A percentile compares a stretch with the other conserved stretches of the same genome.
phyloP scores from a whole-genome alignment of 2,797 vertebrate species.

The Rachycentron canadum region DNA sequence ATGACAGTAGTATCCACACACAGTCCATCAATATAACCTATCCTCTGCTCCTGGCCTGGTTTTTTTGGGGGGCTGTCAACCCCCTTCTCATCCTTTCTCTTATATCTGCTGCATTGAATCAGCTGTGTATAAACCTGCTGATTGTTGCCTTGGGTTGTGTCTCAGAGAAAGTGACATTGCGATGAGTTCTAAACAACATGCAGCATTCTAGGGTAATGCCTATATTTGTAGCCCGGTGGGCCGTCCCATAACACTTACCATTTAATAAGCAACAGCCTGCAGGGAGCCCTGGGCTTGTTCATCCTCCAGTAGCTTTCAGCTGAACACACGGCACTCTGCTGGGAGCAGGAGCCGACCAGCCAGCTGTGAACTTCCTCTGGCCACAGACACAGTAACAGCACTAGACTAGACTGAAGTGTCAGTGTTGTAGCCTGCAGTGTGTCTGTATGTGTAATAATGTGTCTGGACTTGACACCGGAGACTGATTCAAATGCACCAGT shows the following conservation, averaged over 20 bases:
- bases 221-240: slow-evolving; percentile 76
- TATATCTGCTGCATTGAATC: slow-evolving; percentile 40
- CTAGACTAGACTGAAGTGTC: slow-evolving; percentile 22
- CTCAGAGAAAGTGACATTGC: slow-evolving; percentile 62
- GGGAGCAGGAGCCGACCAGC: slow-evolving; percentile 48
- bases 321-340: slow-evolving; percentile 62
- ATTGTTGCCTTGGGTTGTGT: slow-evolving; percentile 76
- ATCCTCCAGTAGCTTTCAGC: slow-evolving; percentile 70
- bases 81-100: slow-evolving; percentile 33
- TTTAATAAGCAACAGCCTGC: slow-evolving; percentile 81
- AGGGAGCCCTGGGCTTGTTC: slow-evolving; percentile 77
- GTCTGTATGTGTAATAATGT: slow-evolving; percentile 24
- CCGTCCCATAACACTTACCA: slow-evolving; percentile 69
- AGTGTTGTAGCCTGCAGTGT: slow-evolving; percentile 9
- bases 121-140: slow-evolving; percentile 62
- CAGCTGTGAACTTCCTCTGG: slow-evolving; percentile 41
- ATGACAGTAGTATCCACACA: background rate
- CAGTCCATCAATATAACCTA: background rate
- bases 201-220: slow-evolving; percentile 60
- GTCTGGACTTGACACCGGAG: slow-evolving; percentile 40
- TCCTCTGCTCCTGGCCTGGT: slow-evolving; percentile 1
- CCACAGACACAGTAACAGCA: slow-evolving; percentile 42
- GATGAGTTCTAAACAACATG: slow-evolving; percentile 69
- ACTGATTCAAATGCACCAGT: slow-evolving; percentile 46
- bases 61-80: slow-evolving; percentile 26